Base-by-base conservation (phyloP, 2,113 vertebrate genomes). In the Muscicapa adusta region DNA sequence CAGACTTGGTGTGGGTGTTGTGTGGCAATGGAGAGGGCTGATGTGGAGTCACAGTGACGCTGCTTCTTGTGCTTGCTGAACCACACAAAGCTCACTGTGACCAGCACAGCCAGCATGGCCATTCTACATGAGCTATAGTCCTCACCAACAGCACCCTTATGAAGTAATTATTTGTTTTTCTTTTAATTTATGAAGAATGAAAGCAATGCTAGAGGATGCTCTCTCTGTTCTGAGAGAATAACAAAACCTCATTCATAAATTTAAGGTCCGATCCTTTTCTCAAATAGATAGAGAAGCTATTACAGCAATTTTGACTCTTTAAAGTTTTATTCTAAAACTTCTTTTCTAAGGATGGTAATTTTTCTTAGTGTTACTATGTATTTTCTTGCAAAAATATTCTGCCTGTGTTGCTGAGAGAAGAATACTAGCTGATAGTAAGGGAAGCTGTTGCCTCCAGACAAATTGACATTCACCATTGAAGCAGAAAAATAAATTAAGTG, bases 401-500 rank as follows among this genome's bases (percentile, higher is more conserved):
- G 85, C 86, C 17, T 93, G 96, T 94, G 86, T 77, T 87, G 62
- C 71, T 76, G 79, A 92, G 62, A 86, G 79, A 93, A 31, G 89
- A 95, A 85, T 79, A 85, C 62, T 54, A 80, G 50, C 56, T 93
- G 68, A 93, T 73, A 88, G 72, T 62, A 73, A 92, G 51, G 13
- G 23, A 94, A 96, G 96, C 81, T 86, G 66, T 93, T 87, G 91
- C 96, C 94, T 90, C 51, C 71, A 95, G 92, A 95, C 83, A 97
- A 96, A 96, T 66, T 51, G 91, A 68, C 54, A 92, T 97, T 97
- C 58, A 19, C 91, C 89, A 73, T 43, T 97, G 76, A 92, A 93
- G 92, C 92, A 96, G 86, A 97, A 97, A 97, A 97, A 96, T 88
- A 97, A 97, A 97, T 96, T 97, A 97, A 97, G 87, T 94, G 89